Evolutionary conservation across 2,888 invertebrate genomes (phyloP), one percentile per base, ranked within the genome.

Genomic region (Cryptocephalus primarius): DNA sequence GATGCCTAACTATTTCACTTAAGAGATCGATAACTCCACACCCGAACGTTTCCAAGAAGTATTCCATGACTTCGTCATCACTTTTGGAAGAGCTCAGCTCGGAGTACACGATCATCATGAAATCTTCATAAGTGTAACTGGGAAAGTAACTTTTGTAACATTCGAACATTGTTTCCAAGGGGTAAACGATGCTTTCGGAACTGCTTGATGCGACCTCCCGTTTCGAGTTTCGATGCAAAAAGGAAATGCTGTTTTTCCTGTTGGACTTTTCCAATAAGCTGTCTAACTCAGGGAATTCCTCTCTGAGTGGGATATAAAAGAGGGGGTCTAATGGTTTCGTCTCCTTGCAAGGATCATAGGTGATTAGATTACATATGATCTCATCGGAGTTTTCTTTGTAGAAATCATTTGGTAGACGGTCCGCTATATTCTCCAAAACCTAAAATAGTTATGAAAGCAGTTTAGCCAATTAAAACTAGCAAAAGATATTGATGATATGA

Each of bases 11-110:
- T 48, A 70, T 61, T 48, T 64, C 63, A 22, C 58, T 62, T 36
- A 70, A 59, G 46, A 69, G 61, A 51, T 68, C 68, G 50, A 70
- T 67, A 31, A 65, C 57, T 55, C 93, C 89, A 66, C 86, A 91
- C 0, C 96, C 96, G 22, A 93, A 74, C 4, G 94, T 71, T 60
- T 96, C 95, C 67, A 93, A 86, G 13, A 96, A 71, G 68, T 88
- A 88, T 62, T 84, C 85, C 65, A 89, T 84, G 50, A 89, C 70
- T 59, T 85, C 86, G 42, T 68, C 62, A 45, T 64, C 63, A 9
- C 63, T 60, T 51, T 61, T 64, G 32, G 51, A 53, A 1, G 65
- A 66, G 33, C 55, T 55, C 10, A 65, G 43, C 10, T 59, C 58
- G 11, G 49, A 55, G 11, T 55, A 48, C 38, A 64, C 51, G 12